phyloP scores from a whole-genome alignment of 2,797 vertebrate genomes.

The Cuculus canorus region DNA sequence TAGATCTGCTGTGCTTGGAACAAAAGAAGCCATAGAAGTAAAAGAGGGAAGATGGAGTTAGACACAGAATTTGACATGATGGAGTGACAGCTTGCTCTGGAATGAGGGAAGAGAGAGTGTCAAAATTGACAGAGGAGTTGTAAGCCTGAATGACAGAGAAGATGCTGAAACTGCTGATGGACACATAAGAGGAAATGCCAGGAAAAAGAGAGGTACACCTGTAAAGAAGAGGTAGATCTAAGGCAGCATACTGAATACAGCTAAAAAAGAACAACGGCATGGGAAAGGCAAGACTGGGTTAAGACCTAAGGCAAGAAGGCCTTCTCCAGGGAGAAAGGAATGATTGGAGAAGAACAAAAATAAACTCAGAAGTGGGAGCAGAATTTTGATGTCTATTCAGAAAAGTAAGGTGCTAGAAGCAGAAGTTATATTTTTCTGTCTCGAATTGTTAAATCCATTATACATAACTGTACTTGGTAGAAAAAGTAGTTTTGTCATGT shows the following conservation, averaged over 20 bases:
- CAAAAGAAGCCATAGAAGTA: not conserved
- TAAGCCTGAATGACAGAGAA: constrained; percentile 35
- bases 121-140: not conserved
- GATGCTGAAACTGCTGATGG: not conserved
- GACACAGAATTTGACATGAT: not conserved
- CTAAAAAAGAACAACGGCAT: not conserved
- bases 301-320: not conserved
- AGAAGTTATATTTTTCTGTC: not conserved
- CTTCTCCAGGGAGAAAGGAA: not conserved
- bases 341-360: not conserved
- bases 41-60: not conserved
- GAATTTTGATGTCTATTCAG: not conserved
- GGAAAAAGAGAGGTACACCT: not conserved
- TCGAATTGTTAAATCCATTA: not conserved
- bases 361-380: not conserved
- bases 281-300: not conserved
- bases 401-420: not conserved
- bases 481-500: not conserved
- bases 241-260: not conserved
- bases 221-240: not conserved
- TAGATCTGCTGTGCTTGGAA: not conserved
- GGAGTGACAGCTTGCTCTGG: not conserved
- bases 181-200: not conserved
- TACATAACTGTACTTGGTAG: not conserved
- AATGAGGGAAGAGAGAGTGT: not conserved